Evolutionary conservation across 2,888 invertebrate species (phyloP).

Genomic region (Dascillus cervinus): DNA sequence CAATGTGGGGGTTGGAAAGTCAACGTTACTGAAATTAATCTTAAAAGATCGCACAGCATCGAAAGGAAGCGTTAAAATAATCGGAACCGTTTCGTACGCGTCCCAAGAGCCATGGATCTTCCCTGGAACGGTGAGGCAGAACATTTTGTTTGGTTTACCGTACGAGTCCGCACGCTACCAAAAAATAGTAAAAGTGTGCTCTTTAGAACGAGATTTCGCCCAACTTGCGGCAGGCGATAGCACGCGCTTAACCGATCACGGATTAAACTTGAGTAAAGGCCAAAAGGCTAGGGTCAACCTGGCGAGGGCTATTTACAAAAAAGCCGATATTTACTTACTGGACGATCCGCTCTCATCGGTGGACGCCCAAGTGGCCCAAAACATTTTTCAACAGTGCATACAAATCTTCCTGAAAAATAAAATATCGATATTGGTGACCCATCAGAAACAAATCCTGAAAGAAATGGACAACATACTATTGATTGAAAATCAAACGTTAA

Average conservation of each 20-base stretch:
- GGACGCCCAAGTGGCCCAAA: conserved; percentile 60
- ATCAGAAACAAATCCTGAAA: conserved; percentile 53
- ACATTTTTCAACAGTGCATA: conserved; percentile 58
- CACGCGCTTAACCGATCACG: conserved; percentile 73
- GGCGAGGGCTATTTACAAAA: conserved; percentile 30
- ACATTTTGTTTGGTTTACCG: conserved; percentile 66
- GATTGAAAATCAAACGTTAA: conserved; percentile 46
- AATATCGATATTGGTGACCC: conserved; percentile 54
- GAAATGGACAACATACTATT: conserved; percentile 46
- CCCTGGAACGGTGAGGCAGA: conserved; percentile 58
- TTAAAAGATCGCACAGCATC: conserved; percentile 39
- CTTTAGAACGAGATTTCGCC: conserved; percentile 59
- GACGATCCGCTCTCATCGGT: conserved; percentile 7
- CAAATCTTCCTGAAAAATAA: conserved; percentile 50
- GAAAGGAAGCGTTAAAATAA: conserved; percentile 40
- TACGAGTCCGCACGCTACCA: conserved; percentile 50
- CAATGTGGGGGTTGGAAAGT: conserved; percentile 59
- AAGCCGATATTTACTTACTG: conserved; percentile 8
- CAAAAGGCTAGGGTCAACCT: conserved; percentile 75
- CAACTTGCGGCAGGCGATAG: conserved; percentile 66
- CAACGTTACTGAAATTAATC: conserved; percentile 39
- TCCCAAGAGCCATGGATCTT: conserved; percentile 58
- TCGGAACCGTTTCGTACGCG: conserved; percentile 48
- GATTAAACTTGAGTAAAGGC: conserved; percentile 74
- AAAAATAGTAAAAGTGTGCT: conserved; percentile 56